Evolutionary conservation across 2,888 invertebrate genomes (phyloP).

Genomic region (Chydorus sphaericus): DNA sequence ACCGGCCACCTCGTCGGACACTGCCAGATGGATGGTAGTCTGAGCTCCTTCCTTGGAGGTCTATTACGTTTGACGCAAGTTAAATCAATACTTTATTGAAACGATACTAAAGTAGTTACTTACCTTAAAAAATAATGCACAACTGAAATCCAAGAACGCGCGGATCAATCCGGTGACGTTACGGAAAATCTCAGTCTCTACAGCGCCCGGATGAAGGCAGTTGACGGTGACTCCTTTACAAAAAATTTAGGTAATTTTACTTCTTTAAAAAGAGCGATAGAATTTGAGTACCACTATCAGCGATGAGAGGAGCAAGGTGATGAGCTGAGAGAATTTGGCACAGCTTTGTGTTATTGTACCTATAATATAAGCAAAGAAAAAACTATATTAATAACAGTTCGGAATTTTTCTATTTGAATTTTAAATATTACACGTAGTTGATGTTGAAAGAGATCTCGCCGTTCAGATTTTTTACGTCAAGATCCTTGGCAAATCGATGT

Average conservation of each 20-base stretch:
- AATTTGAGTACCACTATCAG: neutral
- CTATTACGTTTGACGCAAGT: constrained; percentile 23
- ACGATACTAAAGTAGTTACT: too few relatives aligned
- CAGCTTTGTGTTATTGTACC: constrained; percentile 9
- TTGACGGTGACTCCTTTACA: constrained; percentile 5
- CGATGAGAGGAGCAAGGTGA: constrained; percentile 8
- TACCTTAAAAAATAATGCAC: too few relatives aligned
- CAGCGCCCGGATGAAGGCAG: constrained; percentile 5
- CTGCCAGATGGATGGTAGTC: constrained; percentile 60
- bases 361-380: neutral
- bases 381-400: neutral
- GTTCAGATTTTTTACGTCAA: constrained; percentile 14
- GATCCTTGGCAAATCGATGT: neutral
- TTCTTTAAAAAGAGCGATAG: neutral
- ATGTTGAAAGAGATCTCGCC: neutral
- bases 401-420: too few relatives aligned
- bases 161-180: too few relatives aligned
- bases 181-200: constrained; percentile 34
- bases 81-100: too few relatives aligned
- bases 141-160: too few relatives aligned
- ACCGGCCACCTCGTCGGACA: constrained; percentile 53
- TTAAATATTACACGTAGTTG: constrained; percentile 10
- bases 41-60: constrained; percentile 63
- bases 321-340: constrained; percentile 9
- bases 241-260: neutral